A percentile compares a stretch with the other conserved stretches of the same genome.
These are phyloP conservation scores for Aphaenogaster rudis DNA, from an alignment of 1,140 invertebrate species.

Conservation along the genomic window DNA sequence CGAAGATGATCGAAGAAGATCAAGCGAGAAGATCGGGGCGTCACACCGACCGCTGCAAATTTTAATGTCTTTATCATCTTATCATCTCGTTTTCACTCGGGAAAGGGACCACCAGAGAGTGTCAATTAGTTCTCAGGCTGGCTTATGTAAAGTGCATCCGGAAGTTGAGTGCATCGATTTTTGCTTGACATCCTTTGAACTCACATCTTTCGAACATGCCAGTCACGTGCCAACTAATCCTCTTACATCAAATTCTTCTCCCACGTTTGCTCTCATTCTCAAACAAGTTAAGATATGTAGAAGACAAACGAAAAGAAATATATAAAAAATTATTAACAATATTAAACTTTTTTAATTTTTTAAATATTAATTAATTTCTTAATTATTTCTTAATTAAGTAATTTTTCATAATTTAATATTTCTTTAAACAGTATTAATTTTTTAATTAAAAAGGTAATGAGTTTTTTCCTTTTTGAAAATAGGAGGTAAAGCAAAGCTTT, in stretches of 20 bases:
- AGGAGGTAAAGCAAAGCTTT: not conserved
- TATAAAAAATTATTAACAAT: not conserved
- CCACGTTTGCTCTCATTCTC: not conserved
- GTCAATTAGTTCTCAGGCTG: not conserved
- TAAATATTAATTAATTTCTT: not conserved
- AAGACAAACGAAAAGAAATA: not conserved
- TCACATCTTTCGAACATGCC: not conserved
- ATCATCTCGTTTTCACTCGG: slow-evolving; percentile 37
- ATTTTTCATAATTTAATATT: not conserved
- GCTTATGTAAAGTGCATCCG: slow-evolving; percentile 26
- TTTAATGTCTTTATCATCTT: slow-evolving; percentile 4
- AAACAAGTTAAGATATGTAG: not conserved
- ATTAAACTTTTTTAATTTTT: not conserved
- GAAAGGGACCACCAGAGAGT: slow-evolving; percentile 28
- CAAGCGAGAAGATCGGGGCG: not conserved
- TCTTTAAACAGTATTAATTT: not conserved
- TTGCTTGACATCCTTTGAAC: not conserved
- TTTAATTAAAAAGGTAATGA: not conserved
- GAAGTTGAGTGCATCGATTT: slow-evolving; percentile 20
- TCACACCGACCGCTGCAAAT: not conserved
- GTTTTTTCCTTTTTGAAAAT: not conserved
- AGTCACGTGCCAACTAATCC: not conserved
- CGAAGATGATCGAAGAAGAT: slow-evolving; percentile 8
- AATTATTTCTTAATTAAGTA: not conserved
- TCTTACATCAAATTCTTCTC: slow-evolving; percentile 19